Evolutionary conservation across 1,140 invertebrate genomes (phyloP).

Genomic region (Papilio polyxenes): DNA sequence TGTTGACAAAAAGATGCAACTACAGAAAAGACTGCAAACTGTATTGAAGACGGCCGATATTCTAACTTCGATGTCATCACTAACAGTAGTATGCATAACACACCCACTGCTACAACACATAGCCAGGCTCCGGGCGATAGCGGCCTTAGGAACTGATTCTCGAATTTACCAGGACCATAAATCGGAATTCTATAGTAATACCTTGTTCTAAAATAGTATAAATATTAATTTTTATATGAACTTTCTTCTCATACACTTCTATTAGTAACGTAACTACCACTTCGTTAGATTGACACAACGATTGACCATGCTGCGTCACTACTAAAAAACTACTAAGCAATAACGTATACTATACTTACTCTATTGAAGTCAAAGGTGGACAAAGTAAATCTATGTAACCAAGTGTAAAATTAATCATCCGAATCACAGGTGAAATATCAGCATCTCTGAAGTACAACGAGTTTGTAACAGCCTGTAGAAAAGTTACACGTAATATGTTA

Average conservation of each 20-base stretch:
- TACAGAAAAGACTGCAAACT: constrained; percentile 65
- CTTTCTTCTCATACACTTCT: no score
- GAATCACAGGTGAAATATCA: constrained; percentile 58
- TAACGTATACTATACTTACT: constrained; percentile 53
- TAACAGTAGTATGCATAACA: constrained; percentile 52
- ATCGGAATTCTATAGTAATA: constrained; percentile 69
- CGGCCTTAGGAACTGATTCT: constrained; percentile 68
- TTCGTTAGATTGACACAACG: no score
- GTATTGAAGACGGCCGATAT: constrained; percentile 45
- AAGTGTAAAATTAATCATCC: constrained; percentile 40
- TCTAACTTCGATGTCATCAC: constrained; percentile 56
- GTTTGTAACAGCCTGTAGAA: constrained; percentile 55
- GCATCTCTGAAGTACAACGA: constrained; percentile 56
- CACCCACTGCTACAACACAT: constrained; percentile 49
- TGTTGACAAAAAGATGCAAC: constrained; percentile 68
- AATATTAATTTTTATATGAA: no score
- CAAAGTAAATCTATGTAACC: constrained; percentile 50
- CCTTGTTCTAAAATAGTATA: constrained; percentile 55
- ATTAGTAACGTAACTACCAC: no score
- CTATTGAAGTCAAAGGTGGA: constrained; percentile 54
- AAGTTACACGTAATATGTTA: neutral
- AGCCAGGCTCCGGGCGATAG: constrained; percentile 55
- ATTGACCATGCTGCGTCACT: no score
- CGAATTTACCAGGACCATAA: constrained; percentile 63
- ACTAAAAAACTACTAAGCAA: no score